phyloP scores from a whole-genome alignment of 2,888 invertebrate genomes.

The Pandemis cinnamomeana region DNA sequence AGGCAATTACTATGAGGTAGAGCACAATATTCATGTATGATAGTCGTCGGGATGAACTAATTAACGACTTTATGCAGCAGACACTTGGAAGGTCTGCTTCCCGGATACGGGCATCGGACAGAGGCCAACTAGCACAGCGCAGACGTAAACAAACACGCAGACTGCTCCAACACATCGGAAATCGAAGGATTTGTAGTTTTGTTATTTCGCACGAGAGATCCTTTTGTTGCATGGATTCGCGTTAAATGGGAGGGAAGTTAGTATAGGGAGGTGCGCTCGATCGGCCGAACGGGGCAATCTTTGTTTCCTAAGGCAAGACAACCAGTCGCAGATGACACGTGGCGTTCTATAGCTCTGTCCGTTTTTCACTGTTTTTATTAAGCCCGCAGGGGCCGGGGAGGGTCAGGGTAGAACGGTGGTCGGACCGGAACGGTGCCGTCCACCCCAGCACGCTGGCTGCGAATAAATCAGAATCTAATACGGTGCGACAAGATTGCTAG shows the following conservation, averaged over 20 bases:
- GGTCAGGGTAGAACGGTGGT: conserved; percentile 61
- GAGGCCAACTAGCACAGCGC: neutral
- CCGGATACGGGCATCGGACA: conserved; percentile 12
- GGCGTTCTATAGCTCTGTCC: conserved; percentile 53
- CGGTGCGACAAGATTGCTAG: conserved; percentile 75
- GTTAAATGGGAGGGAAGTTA: conserved; percentile 84
- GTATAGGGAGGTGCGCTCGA: conserved; percentile 77
- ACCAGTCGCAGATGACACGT: conserved; percentile 65
- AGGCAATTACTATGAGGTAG: too few relatives aligned
- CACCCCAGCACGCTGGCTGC: conserved; percentile 69
- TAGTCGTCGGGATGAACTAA: neutral
- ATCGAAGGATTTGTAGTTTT: conserved; percentile 76
- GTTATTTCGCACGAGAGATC: conserved; percentile 81
- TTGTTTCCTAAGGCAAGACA: conserved; percentile 78
- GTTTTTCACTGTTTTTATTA: conserved; percentile 43
- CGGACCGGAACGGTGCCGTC: conserved; percentile 67
- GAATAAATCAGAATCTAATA: conserved; percentile 82
- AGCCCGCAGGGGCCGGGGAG: conserved; percentile 48
- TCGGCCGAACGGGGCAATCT: conserved; percentile 80
- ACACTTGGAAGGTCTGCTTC: neutral
- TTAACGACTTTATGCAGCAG: conserved; percentile 3
- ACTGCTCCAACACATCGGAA: conserved; percentile 51
- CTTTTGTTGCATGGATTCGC: conserved; percentile 81
- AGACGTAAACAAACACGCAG: conserved; percentile 36
- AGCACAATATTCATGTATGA: neutral